Evolutionary conservation across 2,797 vertebrate species (phyloP), one percentile per base, ranked within the genome.

Genomic region (Microcaecilia unicolor): DNA sequence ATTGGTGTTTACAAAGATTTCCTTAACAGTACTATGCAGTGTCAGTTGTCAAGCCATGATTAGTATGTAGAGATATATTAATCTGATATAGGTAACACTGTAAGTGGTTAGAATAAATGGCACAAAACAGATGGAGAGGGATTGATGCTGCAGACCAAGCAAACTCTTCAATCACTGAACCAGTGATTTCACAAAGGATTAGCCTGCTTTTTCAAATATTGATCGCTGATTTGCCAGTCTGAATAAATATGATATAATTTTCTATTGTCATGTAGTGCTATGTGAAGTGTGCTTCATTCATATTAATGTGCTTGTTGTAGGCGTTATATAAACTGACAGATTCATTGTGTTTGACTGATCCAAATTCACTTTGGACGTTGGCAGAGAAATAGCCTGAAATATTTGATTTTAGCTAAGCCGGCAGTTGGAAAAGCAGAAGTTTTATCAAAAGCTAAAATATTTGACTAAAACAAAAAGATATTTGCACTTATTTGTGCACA

Each of bases 161-260:
- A 84, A 80, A 84, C 78, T 81, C 81, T 74, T 84, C 82, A 70
- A 83, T 84, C 81, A 84, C 63, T 53, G 72, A 74, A 65, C 51
- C 61, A 74, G 70, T 79, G 78, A 80, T 86, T 83, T 76, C 76
- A 75, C 76, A 75, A 83, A 81, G 81, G 81, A 83, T 86, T 84
- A 84, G 69, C 58, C 54, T 69, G 71, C 78, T 76, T 81, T 78
- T 78, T 72, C 72, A 80, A 77, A 83, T 86, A 87, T 85, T 82
- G 84, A 86, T 84, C 75, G 78, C 76, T 83, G 72, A 83, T 84
- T 77, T 78, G 70, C 76, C 74, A 54, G 72, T 76, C 9, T 18
- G 61, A 74, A 78, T 62, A 59, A 72, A 66, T 70, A 72, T 65
- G 67, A 72, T 70, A 74, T 54, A 66, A 61, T 46, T 66, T 49